Evolutionary conservation across 1,140 invertebrate species (phyloP), one percentile per base, ranked within the genome.

Genomic region (Cataglyphis hispanica): DNA sequence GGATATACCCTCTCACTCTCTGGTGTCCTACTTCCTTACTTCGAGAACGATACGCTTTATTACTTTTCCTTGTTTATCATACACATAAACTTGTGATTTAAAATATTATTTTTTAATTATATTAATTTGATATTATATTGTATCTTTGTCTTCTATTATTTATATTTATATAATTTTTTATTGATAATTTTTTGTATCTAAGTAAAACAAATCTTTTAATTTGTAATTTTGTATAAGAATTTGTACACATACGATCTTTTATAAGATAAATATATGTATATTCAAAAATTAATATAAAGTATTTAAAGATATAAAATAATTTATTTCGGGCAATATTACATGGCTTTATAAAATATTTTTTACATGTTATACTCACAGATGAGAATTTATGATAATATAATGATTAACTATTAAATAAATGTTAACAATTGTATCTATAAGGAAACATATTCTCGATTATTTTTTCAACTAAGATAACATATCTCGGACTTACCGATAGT

Each of bases 401-500:
- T n/a, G n/a, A n/a, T n/a, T n/a, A n/a, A 19, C 1, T 3, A 16
- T 53, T 34, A 56, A 76, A 61, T 10, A 19, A 61, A 61, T 27
- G 40, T 11, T 40, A n/a, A 50, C 0, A 50, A 50, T 19, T 50
- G 4, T 50, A 19, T 50, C 46, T 19, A 5, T 19, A 50, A 50
- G 46, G 0, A 50, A 50, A 16, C 11, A n/a, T 22, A 53, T 34
- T 22, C 1, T 3, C 5, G 1, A 7, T 56, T 11, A n/a, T 34
- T 7, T 25, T 76, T 27, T 75, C 16, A 0, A 8, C 0, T 58
- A 25, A 16, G 0, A 31, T 37, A 43, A 43, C 8, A 40, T 19
- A 11, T 50, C 53, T 53, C 5, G 7, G 6, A 92, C 97, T 97
- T 92, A 98, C 97, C 97, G 72, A 98, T 97, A 66, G 97, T 98